Evolutionary conservation across 92 coral and sea anemone genomes (phyloP).

Genomic region (Paragorgia papillata): DNA sequence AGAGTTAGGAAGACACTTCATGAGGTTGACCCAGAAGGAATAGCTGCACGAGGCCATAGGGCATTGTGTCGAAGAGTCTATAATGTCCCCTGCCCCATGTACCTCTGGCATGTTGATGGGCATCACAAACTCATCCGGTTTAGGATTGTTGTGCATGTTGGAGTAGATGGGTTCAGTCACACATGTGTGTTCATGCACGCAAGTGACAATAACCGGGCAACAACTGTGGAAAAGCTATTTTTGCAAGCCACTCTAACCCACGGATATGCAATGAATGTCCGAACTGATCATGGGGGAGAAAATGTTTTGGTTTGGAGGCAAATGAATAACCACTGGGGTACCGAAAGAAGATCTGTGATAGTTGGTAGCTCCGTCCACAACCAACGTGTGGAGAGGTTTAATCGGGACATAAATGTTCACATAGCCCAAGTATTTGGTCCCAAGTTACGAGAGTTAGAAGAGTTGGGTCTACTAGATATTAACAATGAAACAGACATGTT

Average conservation of each 20-base stretch:
- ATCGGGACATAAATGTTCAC: conserved; percentile 13
- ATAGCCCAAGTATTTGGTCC: neutral
- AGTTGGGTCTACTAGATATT: neutral
- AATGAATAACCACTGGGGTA: conserved; percentile 5
- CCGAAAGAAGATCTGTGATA: conserved; percentile 11
- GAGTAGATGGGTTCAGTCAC: neutral
- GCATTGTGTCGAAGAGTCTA: neutral
- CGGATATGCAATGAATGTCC: conserved; percentile 2
- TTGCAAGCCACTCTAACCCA: neutral
- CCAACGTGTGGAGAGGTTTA: conserved; percentile 29
- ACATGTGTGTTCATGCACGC: neutral
- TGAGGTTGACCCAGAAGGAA: neutral
- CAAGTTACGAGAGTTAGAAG: neutral
- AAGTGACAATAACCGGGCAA: conserved; percentile 24
- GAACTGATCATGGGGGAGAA: conserved; percentile 25
- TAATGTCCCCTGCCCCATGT: neutral
- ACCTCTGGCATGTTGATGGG: too few relatives aligned
- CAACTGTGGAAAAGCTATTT: conserved; percentile 9
- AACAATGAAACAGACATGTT: conserved; percentile 11
- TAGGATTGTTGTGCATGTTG: neutral
- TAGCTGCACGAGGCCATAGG: neutral
- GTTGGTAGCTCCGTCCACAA: conserved; percentile 43
- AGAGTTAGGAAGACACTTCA: neutral
- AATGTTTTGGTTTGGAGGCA: conserved; percentile 27
- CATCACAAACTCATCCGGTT: too few relatives aligned